Percentiles rank a stretch among this genome's conserved stretches.
Evolutionary conservation across 2,113 vertebrate species (phyloP).

Genomic region (Muntiacus muntjak): DNA sequence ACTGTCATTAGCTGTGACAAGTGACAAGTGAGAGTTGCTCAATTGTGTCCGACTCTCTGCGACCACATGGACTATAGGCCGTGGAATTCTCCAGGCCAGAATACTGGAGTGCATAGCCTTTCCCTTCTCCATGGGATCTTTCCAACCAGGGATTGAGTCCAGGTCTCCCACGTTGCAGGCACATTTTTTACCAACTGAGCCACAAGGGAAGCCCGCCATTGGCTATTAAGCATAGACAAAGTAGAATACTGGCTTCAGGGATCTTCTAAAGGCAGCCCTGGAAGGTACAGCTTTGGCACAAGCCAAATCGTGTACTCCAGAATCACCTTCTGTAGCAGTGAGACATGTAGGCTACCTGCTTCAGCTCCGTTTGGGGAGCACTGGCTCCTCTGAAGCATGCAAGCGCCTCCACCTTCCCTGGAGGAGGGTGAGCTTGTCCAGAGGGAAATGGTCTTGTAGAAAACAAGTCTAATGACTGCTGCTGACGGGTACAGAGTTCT

Average conservation of each 20-base stretch:
- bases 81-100: not conserved
- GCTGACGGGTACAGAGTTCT: not conserved
- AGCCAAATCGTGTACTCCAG: conserved; percentile 32
- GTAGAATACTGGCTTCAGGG: conserved; percentile 61
- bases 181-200: not conserved
- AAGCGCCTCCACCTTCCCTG: not conserved
- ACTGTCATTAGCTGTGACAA: not conserved
- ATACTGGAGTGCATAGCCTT: not conserved
- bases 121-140: not conserved
- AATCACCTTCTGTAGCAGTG: not conserved
- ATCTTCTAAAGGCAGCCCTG: conserved; percentile 67
- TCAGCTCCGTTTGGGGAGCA: not conserved
- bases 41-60: not conserved
- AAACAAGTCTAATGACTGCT: not conserved
- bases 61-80: not conserved
- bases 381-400: not conserved
- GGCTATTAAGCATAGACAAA: conserved; percentile 70
- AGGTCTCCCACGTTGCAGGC: not conserved
- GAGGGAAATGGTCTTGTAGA: not conserved
- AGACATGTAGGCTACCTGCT: not conserved
- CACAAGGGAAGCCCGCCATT: not conserved
- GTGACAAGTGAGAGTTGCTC: not conserved
- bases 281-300: conserved; percentile 57
- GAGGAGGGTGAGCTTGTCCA: not conserved
- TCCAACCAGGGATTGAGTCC: not conserved